Conservation (phyloP, 2,113 vertebrate species). For the Desmodus rotundus region DNA sequence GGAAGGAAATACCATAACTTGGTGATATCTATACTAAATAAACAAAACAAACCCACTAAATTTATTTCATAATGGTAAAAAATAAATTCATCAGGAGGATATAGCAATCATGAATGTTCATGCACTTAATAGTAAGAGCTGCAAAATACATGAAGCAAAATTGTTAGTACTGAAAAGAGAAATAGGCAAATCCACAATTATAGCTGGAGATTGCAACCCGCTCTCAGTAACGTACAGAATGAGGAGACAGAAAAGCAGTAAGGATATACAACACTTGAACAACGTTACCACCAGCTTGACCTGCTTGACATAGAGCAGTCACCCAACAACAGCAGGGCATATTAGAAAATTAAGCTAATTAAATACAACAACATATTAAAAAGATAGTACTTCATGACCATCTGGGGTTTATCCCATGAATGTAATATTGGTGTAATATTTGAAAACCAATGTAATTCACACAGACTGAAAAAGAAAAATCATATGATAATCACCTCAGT, state of each 20-base stretch:
- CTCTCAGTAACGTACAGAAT: not conserved
- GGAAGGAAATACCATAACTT: not conserved
- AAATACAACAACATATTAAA: not conserved
- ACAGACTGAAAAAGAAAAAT: not conserved
- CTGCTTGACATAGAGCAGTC: not conserved
- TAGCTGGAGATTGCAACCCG: not conserved
- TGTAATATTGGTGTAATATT: not conserved
- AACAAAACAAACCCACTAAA: not conserved
- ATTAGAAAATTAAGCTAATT: not conserved
- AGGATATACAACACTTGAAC: not conserved
- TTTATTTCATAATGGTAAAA: constrained; percentile 25
- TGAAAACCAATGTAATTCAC: not conserved
- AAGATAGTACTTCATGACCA: not conserved
- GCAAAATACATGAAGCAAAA: not conserved
- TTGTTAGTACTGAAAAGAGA: not conserved
- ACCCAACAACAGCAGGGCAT: not conserved
- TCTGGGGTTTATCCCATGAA: not conserved
- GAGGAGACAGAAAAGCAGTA: not conserved
- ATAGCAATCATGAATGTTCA: not conserved
- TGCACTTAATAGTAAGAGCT: not conserved
- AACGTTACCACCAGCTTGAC: not conserved
- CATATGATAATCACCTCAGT: not conserved
- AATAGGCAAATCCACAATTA: not conserved
- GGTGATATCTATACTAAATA: not conserved
- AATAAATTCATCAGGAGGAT: not conserved